Base-by-base conservation (phyloP, 1,140 invertebrate species). In the Andricus grossulariae region DNA sequence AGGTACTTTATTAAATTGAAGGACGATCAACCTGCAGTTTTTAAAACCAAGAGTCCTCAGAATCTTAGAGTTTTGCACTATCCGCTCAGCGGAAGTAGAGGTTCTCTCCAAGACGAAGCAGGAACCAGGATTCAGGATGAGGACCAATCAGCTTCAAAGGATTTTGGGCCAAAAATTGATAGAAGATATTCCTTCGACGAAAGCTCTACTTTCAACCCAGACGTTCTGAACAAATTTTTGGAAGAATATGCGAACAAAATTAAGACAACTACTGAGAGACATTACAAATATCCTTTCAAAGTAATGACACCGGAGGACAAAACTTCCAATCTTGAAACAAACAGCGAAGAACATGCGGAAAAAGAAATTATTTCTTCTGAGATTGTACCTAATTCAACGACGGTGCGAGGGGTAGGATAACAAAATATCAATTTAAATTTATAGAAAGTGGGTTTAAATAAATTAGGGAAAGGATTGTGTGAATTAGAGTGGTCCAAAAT, bases 231-330 rank as follows among this genome's bases (percentile, higher is more conserved):
- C 73, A 93, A 93, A 80, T 93, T 93, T 80, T 89, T 94, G 50
- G 90, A 92, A 75, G 90, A 93, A 25, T 93, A 94, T 80, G 90
- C 92, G 1, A 93, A 91, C n/a, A 94, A 93, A 85, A 88, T 94
- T 3, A 90, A 88, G 78, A 84, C 84, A 15, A 89, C 88, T 6
- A 90, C 88, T 4, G 89, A 90, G 15, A 88, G 79, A 88, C 80
- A 80, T 73, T 79, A 79, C 11, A 83, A 83, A 66, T 75, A 83
- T 73, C 79, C 82, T 13, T 82, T 54, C 73, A n/a, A 77, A 79
- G 16, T 66, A 0, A 76, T 74, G 2, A 75, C 77, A 74, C 21
- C 78, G 13, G 77, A 76, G 0, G 60, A 66, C 8, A 66, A 66
- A 32, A 32, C 15, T 16, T 15, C 21, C 2, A 66, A 66, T 39